Evolutionary conservation across 2,113 vertebrate species (phyloP).

Genomic region (Neotoma lepida): DNA sequence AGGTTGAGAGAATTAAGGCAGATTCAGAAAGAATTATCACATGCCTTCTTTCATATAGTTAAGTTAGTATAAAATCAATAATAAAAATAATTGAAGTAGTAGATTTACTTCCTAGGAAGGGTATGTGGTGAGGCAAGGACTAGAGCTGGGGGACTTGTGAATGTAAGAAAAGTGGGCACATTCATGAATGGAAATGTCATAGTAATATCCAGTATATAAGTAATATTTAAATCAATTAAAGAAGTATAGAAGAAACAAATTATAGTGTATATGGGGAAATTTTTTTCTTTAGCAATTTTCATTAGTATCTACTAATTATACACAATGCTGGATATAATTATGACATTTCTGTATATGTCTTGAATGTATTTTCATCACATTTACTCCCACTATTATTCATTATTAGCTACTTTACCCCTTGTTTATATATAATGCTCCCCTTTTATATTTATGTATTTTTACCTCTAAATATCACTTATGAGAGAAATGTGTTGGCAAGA

Average conservation of each 20-base stretch:
- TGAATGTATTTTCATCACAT: not conserved
- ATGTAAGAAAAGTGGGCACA: not conserved
- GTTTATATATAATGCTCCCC: not conserved
- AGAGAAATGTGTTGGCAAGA: not conserved
- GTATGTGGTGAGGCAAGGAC: not conserved
- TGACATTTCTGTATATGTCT: not conserved
- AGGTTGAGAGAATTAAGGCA: not conserved
- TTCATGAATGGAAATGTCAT: not conserved
- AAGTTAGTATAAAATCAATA: not conserved
- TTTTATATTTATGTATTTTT: not conserved
- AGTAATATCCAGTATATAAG: not conserved
- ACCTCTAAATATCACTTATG: not conserved
- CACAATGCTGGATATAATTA: not conserved
- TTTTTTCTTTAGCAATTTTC: not conserved
- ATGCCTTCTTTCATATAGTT: not conserved
- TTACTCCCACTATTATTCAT: not conserved
- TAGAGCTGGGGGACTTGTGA: not conserved
- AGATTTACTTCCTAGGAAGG: not conserved
- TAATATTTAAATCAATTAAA: not conserved
- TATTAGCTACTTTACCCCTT: not conserved
- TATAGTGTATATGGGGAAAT: not conserved
- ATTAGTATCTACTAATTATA: not conserved
- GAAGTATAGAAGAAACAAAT: not conserved
- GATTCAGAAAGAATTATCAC: not conserved
- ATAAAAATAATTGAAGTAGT: not conserved